phyloP scores from a whole-genome alignment of 35 echinoderm and acorn worm genomes.

The Heliocidaris tuberculata region DNA sequence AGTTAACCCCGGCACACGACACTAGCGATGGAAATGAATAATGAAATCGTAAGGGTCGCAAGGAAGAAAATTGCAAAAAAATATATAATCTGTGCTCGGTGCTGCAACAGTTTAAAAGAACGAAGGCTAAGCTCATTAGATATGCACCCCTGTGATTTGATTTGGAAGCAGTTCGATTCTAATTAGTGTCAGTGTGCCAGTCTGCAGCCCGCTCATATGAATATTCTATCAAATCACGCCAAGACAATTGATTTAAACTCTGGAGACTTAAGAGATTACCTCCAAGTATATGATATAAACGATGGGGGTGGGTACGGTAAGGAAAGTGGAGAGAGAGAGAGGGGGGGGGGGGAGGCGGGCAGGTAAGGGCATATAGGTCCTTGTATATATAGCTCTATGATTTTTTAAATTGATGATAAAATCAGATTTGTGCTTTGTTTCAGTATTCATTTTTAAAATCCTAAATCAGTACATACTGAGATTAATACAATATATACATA shows the following conservation, averaged over 20 bases:
- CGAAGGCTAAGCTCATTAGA: background rate
- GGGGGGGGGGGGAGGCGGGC: background rate
- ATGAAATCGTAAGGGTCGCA: background rate
- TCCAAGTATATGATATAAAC: background rate
- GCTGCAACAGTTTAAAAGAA: conserved; percentile 4
- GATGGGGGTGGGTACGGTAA: background rate
- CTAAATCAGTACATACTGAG: no score
- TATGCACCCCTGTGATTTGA: conserved; percentile 36
- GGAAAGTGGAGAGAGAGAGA: background rate
- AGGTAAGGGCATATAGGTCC: no score
- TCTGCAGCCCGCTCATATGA: background rate
- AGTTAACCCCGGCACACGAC: background rate
- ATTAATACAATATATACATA: no score
- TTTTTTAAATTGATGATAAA: background rate
- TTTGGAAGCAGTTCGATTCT: conserved; percentile 42
- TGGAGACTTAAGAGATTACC: conserved; percentile 23
- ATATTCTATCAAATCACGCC: conserved; percentile 43
- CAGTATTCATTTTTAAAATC: background rate
- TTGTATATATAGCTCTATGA: background rate
- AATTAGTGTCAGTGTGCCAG: conserved; percentile 20
- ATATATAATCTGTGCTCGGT: background rate
- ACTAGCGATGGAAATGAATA: background rate
- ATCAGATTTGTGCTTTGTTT: background rate
- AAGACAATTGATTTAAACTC: conserved; percentile 53
- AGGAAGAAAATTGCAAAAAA: background rate